Evolutionary conservation across 2,888 invertebrate genomes (phyloP), one percentile per base, ranked within the genome.

Genomic region (Epinotia bilunana): DNA sequence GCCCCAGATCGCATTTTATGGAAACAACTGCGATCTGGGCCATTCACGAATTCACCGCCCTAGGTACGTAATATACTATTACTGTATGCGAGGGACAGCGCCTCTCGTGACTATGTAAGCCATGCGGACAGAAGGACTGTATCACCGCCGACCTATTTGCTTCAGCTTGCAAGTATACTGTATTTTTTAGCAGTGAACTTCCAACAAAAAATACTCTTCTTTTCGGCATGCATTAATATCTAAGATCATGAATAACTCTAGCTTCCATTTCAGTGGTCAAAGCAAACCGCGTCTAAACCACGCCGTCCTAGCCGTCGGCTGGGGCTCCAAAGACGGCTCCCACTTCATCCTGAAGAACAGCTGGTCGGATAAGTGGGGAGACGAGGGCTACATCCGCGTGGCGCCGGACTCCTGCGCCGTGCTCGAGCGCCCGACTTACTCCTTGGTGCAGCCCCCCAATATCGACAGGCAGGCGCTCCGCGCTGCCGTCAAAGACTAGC

Each of bases 291-390:
- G 65, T 0, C 57, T 75, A 9, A 75, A 72, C 57, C 75, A 75
- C 62, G 75, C 75, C 3, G 75, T 75, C 18, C 46, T 75, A 13
- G 75, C 71, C 57, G 75, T 75, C 43, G 75, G 75, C 46, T 75
- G 75, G 75, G 67, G 75, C 20, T 18, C 61, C 28, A 46, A 62
- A 2, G 57, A 62, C n/a, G 75, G 67, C 18, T 33, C 63, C 16
- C 74, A 74, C 60, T 71, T 74, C 70, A 71, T 74, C 53, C 58
- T 74, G 7, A 74, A 74, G 70, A 74, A 74, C 70, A 71, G 64
- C 60, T 74, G 74, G 74, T 70, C 70, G 0, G 74, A 60, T 60
- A 74, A 71, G 18, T 74, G 74, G 74, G 74, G 74, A 0, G 74
- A 74, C 4, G 39, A 65, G 43, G 74, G 74, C 57, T 74, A 55